A percentile compares a stretch with the other conserved stretches of the same genome.
These are phyloP conservation scores for Perithous albicinctus DNA, from an alignment of 2,888 invertebrate species.

Conservation along the genomic window DNA sequence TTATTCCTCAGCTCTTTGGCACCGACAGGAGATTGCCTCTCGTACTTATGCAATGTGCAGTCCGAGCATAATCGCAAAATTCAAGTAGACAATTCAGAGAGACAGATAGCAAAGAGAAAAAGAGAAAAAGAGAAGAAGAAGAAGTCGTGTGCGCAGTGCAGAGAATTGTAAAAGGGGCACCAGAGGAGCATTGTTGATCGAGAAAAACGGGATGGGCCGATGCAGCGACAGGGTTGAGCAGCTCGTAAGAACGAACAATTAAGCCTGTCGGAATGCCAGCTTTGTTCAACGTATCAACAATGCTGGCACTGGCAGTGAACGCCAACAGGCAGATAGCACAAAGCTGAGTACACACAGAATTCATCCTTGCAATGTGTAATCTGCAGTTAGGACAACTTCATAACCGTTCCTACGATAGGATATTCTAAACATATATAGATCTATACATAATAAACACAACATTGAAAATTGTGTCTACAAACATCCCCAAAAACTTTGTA, in stretches of 20 bases:
- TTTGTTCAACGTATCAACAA: constrained; percentile 64
- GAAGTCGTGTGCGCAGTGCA: constrained; percentile 9
- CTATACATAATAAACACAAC: too few species aligned
- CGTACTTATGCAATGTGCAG: constrained; percentile 38
- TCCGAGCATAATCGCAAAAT: constrained; percentile 23
- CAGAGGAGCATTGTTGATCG: constrained; percentile 56
- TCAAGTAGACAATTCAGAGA: constrained; percentile 19
- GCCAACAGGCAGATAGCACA: constrained; percentile 49
- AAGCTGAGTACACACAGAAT: constrained; percentile 23
- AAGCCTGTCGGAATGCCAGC: constrained; percentile 60
- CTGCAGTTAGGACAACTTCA: background rate
- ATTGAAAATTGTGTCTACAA: too few species aligned
- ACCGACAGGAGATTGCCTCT: constrained; percentile 32
- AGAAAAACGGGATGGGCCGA: constrained; percentile 55
- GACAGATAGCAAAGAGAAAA: background rate
- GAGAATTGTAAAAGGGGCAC: constrained; percentile 34
- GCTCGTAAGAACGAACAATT: constrained; percentile 66
- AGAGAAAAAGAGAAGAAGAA: too few species aligned
- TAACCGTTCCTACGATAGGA: background rate
- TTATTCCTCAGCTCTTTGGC: constrained; percentile 30
- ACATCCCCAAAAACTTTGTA: too few species aligned
- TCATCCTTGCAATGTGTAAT: background rate
- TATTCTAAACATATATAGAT: background rate
- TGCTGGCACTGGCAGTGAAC: constrained; percentile 25
- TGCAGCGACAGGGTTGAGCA: constrained; percentile 34